Percentiles rank a stretch among this genome's conserved stretches.
Evolutionary conservation across 2,888 invertebrate genomes (phyloP).

Genomic region (Therioaphis trifolii): DNA sequence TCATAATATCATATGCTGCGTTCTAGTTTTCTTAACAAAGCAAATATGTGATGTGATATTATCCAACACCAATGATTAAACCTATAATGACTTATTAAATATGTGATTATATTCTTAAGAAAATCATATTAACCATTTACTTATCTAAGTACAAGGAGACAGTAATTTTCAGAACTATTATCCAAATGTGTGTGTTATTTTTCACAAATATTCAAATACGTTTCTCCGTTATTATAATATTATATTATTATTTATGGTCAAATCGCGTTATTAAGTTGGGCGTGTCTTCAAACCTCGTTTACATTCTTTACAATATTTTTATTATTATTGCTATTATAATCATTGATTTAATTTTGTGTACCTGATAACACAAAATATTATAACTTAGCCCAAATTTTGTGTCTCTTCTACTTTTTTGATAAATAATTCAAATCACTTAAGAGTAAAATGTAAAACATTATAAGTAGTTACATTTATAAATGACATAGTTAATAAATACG

Average conservation of each 20-base stretch:
- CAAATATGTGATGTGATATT: not conserved
- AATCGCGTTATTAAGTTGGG: slow-evolving; percentile 50
- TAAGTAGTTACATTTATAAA: too few relatives aligned
- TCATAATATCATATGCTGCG: too few relatives aligned
- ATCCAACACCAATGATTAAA: not conserved
- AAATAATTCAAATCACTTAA: too few relatives aligned
- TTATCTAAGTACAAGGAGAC: not conserved
- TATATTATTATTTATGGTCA: slow-evolving; percentile 46
- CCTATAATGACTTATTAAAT: too few relatives aligned
- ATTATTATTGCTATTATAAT: slow-evolving; percentile 20
- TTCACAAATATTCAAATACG: slow-evolving; percentile 28
- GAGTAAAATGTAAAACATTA: too few relatives aligned
- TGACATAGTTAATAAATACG: too few relatives aligned
- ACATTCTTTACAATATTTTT: slow-evolving; percentile 32
- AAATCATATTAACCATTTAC: too few relatives aligned
- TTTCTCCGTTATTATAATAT: not conserved
- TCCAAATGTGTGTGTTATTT: not conserved
- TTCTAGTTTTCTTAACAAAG: too few relatives aligned
- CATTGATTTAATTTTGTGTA: not conserved
- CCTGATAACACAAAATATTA: not conserved
- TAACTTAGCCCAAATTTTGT: not conserved
- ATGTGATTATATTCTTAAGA: too few relatives aligned
- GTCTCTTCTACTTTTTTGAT: too few relatives aligned
- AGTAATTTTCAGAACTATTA: not conserved
- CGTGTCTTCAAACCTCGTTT: slow-evolving; percentile 51